Conservation (phyloP, 37 sponge, comb jelly and placozoan genomes). For the Geodia barretti region DNA sequence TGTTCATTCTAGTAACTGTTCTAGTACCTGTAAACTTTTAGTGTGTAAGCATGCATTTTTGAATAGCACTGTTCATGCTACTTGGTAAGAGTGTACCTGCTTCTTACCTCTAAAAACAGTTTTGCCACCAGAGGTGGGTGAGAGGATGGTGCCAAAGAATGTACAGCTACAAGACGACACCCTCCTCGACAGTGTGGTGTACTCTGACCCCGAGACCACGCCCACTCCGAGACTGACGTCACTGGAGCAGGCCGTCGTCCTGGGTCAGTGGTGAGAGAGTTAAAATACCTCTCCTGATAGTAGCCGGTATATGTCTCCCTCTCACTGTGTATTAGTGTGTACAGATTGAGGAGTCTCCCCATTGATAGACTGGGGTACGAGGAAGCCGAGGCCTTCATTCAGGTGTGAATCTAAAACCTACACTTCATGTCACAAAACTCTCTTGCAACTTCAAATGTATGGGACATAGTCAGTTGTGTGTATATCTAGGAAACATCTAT, state of each 20-base stretch:
- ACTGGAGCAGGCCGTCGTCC: conserved; percentile 76
- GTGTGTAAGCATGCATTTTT: too few relatives aligned
- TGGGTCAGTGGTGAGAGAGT: conserved; percentile 63
- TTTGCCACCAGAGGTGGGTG: not conserved
- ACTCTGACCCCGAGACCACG: conserved; percentile 8
- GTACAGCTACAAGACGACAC: conserved; percentile 75
- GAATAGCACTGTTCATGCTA: too few relatives aligned
- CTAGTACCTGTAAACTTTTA: too few relatives aligned
- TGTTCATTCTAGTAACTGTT: too few relatives aligned
- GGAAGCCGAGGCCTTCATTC: not conserved
- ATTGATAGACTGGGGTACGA: not conserved
- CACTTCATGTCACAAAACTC: too few relatives aligned
- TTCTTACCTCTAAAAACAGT: too few relatives aligned
- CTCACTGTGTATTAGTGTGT: not conserved
- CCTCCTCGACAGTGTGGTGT: conserved; percentile 64
- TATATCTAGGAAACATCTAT: too few relatives aligned
- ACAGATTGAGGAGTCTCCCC: not conserved
- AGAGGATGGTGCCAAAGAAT: conserved; percentile 34
- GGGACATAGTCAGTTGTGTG: not conserved
- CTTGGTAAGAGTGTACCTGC: too few relatives aligned
- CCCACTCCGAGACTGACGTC: conserved; percentile 22
- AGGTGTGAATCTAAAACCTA: too few relatives aligned
- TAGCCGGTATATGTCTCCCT: not conserved
- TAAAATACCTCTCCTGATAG: not conserved
- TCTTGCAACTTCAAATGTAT: too few relatives aligned